A percentile compares a stretch with the other conserved stretches of the same genome.
Evolutionary conservation across 2,888 invertebrate genomes (phyloP).

Genomic region (Odontomyia ornata): DNA sequence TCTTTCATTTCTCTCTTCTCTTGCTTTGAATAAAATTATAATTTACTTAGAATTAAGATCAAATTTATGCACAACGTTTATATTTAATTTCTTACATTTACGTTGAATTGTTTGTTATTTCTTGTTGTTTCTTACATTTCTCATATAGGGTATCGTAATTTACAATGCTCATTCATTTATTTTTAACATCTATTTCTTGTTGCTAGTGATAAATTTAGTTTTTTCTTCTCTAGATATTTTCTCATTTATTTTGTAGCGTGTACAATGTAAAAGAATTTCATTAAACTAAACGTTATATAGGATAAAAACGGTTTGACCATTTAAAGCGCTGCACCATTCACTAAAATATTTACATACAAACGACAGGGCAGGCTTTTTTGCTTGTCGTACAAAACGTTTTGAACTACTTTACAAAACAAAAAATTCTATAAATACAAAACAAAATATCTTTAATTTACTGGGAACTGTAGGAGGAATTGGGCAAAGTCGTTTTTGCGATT

Average conservation of each 20-base stretch:
- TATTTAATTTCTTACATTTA: slow-evolving; percentile 8
- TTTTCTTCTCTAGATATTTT: background rate
- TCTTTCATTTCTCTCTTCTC: slow-evolving; percentile 21
- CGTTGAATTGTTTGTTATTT: background rate
- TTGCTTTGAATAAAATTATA: slow-evolving; percentile 48
- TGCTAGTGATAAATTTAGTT: slow-evolving; percentile 9
- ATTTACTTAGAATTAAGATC: slow-evolving; percentile 48
- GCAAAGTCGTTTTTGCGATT: background rate
- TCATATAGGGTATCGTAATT: background rate
- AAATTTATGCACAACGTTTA: slow-evolving; percentile 48
- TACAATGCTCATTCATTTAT: slow-evolving; percentile 11
- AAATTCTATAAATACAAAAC: background rate
- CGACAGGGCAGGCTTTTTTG: slow-evolving; percentile 13
- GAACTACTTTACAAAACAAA: background rate
- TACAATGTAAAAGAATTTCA: slow-evolving; percentile 3
- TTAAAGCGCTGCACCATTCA: slow-evolving; percentile 34
- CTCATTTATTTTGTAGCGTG: background rate
- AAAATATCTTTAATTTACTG: background rate
- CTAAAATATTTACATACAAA: slow-evolving; percentile 3
- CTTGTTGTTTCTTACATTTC: background rate
- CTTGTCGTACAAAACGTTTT: background rate
- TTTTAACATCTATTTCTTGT: background rate
- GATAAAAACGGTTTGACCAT: slow-evolving; percentile 26
- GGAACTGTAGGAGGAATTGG: too few species aligned
- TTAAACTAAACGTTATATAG: slow-evolving; percentile 17